Percentiles rank a stretch among this genome's conserved stretches.
These are phyloP conservation scores for Drosophila hamatofila DNA, from an alignment of 2,888 invertebrate genomes.

Conservation along the genomic window DNA sequence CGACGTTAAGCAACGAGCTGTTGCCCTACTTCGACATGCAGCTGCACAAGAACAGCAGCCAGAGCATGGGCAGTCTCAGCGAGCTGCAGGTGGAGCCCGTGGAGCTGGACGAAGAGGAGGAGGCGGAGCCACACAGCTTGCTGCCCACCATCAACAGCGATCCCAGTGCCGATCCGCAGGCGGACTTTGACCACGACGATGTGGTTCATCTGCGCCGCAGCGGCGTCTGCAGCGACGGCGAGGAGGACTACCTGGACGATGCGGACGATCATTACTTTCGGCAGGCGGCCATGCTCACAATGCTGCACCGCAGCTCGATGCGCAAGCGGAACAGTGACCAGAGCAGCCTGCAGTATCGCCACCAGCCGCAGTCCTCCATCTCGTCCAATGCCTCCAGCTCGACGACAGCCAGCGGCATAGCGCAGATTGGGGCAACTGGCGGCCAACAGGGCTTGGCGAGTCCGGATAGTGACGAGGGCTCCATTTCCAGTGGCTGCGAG, in stretches of 20 bases:
- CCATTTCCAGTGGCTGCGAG: constrained; percentile 93
- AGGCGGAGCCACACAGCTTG: constrained; percentile 76
- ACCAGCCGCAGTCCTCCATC: constrained; percentile 81
- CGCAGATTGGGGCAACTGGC: constrained; percentile 35
- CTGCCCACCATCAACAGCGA: constrained; percentile 81
- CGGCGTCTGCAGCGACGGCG: constrained; percentile 82
- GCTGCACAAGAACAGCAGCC: constrained; percentile 81
- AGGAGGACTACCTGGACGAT: constrained; percentile 80
- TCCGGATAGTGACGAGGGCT: constrained; percentile 90
- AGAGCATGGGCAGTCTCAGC: constrained; percentile 80
- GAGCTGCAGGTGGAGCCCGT: constrained; percentile 70
- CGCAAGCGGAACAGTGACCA: constrained; percentile 83
- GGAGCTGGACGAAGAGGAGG: constrained; percentile 65
- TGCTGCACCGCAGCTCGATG: constrained; percentile 84
- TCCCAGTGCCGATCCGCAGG: constrained; percentile 80
- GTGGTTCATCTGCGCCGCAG: constrained; percentile 65
- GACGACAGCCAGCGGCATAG: constrained; percentile 62
- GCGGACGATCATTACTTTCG: constrained; percentile 84
- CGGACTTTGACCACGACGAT: constrained; percentile 63
- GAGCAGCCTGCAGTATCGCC: constrained; percentile 72
- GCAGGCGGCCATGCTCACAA: constrained; percentile 83
- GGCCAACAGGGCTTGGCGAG: constrained; percentile 60
- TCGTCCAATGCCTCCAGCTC: constrained; percentile 79
- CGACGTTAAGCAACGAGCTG: constrained; percentile 83
- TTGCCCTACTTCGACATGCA: constrained; percentile 85